Base-by-base conservation (phyloP, 2,888 invertebrate genomes). In the Calliphora vomitoria region DNA sequence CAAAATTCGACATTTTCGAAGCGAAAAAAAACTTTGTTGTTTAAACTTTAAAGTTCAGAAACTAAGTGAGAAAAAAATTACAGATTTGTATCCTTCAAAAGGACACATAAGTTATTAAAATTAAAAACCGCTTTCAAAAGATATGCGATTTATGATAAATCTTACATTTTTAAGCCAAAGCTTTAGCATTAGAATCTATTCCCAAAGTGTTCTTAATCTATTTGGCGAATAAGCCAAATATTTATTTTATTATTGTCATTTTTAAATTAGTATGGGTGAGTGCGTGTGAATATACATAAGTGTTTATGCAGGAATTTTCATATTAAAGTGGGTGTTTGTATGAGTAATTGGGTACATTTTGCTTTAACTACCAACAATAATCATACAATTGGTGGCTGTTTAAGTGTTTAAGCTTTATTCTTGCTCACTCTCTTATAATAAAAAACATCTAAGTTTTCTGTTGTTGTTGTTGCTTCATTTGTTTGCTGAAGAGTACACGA, bases 271-370 rank as follows among this genome's bases (percentile, higher is more conserved):
- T 71, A 35, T 0, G 25, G 3, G n/a, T 69, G 31, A n/a, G 50
- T 35, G 11, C 13, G 18, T 41, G 31, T 31, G n/a, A 64, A 31
- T 75, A 47, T 18, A 6, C 1, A n/a, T n/a, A 53, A 31, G 69
- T 50, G 38, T 44, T 13, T 44, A 13, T 44, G 11, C 10, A 44
- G 20, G 18, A 66, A 69, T 18, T 79, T 38, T 50, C 44, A 10
- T 58, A 55, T 68, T 72, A 41, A 41, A 50, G 58, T 76, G 66
- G 80, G 81, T 55, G 72, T 69, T 79, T 79, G 71, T 82, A 71
- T 82, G 81, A 87, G 58, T 87, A 87, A 85, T 85, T 85, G 85
- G 68, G 55, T 75, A 75, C 78, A 85, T 87, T 84, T 79, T 78
- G 74, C 38, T 71, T 87, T 74, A 87, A 87, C 82, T 82, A 75